Percentiles rank a stretch among this genome's conserved stretches.
Conservation (phyloP, 2,888 invertebrate genomes). For the Nomada lathburiana region DNA sequence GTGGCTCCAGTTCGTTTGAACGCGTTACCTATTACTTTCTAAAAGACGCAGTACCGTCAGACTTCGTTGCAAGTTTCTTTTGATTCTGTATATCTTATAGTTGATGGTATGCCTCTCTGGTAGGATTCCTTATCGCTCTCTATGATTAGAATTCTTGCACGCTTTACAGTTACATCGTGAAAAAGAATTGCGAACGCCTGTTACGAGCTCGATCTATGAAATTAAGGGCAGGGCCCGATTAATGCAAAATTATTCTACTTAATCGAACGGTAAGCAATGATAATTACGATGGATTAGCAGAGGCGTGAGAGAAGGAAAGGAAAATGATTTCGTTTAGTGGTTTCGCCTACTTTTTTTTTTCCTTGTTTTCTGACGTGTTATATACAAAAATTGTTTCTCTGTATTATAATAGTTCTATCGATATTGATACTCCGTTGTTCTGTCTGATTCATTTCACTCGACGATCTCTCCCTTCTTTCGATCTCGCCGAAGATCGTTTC, state of each 20-base stretch:
- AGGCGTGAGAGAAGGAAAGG: conserved; percentile 47
- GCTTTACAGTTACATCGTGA: conserved; percentile 59
- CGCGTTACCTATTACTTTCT: conserved; percentile 48
- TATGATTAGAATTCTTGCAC: conserved; percentile 59
- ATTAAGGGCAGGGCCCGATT: conserved; percentile 58
- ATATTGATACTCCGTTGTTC: conserved; percentile 3
- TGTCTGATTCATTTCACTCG: conserved; percentile 41
- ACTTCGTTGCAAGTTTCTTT: conserved; percentile 57
- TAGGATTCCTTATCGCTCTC: conserved; percentile 31
- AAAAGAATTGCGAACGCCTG: conserved; percentile 46
- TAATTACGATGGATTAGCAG: conserved; percentile 57
- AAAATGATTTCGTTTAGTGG: conserved; percentile 50
- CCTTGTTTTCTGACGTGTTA: conserved; percentile 28
- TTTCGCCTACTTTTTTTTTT: conserved; percentile 17
- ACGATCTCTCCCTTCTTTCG: conserved; percentile 51
- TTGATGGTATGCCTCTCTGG: conserved; percentile 33
- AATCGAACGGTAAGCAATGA: conserved; percentile 61
- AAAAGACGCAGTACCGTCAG: conserved; percentile 30
- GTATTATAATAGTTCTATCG: conserved; percentile 28
- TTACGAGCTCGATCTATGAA: conserved; percentile 51
- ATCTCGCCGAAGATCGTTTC: conserved; percentile 37
- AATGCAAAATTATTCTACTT: conserved; percentile 69
- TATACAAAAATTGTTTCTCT: conserved; percentile 50
- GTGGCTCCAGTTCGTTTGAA: conserved; percentile 13
- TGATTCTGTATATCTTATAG: conserved; percentile 13